Percentiles rank a stretch among this genome's conserved stretches.
These are phyloP conservation scores for Empis stercorea DNA, from an alignment of 2,888 invertebrate genomes.

Conservation along the genomic window DNA sequence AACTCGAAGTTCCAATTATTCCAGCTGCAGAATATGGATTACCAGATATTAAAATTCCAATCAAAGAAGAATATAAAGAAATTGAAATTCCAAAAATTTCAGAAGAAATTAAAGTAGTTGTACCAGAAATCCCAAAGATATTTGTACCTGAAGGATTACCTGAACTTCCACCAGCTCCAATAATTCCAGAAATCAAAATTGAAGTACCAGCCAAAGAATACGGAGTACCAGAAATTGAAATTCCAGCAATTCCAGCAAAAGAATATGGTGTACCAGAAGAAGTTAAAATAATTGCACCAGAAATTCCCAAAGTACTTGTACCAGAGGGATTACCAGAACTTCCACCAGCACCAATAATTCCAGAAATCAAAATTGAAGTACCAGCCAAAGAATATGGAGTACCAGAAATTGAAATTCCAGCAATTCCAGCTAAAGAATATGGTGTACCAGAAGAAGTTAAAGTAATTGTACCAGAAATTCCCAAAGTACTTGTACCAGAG, in stretches of 20 bases:
- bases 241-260: not conserved
- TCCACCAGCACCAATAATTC: not conserved
- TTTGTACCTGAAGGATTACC: not conserved
- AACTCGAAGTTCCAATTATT: not conserved
- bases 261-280: not conserved
- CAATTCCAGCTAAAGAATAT: not conserved
- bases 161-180: not conserved
- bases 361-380: not conserved
- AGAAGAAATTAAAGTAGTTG: not conserved
- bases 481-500: not conserved
- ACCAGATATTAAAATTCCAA: not conserved
- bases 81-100: not conserved
- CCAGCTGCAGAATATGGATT: not conserved
- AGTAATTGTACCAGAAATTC: not conserved
- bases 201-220: not conserved
- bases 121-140: not conserved
- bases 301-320: not conserved
- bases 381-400: not conserved
- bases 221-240: not conserved
- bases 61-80: not conserved
- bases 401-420: not conserved
- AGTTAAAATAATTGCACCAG: not conserved
- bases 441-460: not conserved
- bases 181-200: not conserved
- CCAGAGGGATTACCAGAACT: not conserved